Evolutionary conservation across 2,888 invertebrate genomes (phyloP).

Genomic region (Agelastica alni): DNA sequence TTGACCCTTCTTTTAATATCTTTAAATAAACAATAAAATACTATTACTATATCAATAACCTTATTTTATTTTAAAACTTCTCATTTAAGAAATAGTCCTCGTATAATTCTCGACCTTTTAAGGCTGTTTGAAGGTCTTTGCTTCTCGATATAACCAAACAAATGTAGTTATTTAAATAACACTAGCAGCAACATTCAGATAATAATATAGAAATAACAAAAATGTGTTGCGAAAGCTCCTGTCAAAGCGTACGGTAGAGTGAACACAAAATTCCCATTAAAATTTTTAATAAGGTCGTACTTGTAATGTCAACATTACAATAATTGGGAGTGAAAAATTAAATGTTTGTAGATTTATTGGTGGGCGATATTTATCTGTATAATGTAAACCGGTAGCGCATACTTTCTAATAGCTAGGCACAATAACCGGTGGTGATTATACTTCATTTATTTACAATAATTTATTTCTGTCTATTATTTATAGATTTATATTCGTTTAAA

Average conservation of each 20-base stretch:
- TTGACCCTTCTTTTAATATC: no score
- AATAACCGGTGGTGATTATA: constrained; percentile 8
- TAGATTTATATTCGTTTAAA: no score
- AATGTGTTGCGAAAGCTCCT: constrained; percentile 3
- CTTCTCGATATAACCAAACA: background rate
- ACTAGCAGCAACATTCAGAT: background rate
- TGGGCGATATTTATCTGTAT: constrained; percentile 9
- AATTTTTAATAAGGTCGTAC: background rate
- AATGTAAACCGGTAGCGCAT: constrained; percentile 9
- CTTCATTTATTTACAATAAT: constrained; percentile 9
- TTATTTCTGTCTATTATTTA: no score
- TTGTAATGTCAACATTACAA: constrained; percentile 5
- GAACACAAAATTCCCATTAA: no score
- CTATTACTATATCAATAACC: no score
- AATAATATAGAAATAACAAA: constrained; percentile 1
- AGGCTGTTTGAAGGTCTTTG: constrained; percentile 22
- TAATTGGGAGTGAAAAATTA: no score
- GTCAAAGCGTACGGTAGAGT: constrained; percentile 3
- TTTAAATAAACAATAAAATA: no score
- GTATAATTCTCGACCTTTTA: constrained; percentile 20
- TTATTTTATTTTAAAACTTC: no score
- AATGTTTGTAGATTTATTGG: constrained; percentile 9
- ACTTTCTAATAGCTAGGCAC: constrained; percentile 10
- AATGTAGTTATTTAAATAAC: no score
- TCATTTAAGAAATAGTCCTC: no score